Conservation (phyloP, 2,797 vertebrate species). For the Tarsius wallacei region DNA sequence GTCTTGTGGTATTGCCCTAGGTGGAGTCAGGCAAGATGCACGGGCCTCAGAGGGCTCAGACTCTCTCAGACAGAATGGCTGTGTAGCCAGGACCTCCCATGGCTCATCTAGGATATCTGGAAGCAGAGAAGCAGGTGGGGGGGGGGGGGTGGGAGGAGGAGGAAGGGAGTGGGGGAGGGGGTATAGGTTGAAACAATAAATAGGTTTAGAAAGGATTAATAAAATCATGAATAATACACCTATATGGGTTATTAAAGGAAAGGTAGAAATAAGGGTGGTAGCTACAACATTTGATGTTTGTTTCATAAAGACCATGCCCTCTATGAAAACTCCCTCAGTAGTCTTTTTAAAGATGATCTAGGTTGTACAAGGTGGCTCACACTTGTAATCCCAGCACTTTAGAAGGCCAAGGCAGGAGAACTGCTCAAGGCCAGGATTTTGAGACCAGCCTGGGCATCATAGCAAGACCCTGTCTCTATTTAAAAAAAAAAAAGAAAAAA, state of each 20-base stretch:
- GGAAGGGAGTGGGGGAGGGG: neutral
- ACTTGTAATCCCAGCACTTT: neutral
- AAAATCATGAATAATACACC: conserved; percentile 15
- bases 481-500: neutral
- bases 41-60: conserved; percentile 58
- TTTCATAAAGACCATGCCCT: conserved; percentile 3
- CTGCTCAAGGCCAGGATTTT: neutral
- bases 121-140: neutral
- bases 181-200: neutral
- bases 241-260: conserved; percentile 47
- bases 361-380: neutral
- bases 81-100: conserved; percentile 82
- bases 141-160: neutral
- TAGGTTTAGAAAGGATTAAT: conserved; percentile 23
- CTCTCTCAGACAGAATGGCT: conserved; percentile 78
- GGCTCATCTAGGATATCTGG: conserved; percentile 77
- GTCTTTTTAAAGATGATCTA: neutral
- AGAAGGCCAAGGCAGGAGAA: neutral
- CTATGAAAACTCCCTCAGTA: neutral
- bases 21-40: conserved; percentile 3
- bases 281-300: neutral
- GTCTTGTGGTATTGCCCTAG: neutral
- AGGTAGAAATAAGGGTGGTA: neutral
- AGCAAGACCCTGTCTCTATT: neutral
- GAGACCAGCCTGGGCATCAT: neutral